Base-by-base conservation (phyloP, 2,888 invertebrate genomes). In the Drosophila atripex region DNA sequence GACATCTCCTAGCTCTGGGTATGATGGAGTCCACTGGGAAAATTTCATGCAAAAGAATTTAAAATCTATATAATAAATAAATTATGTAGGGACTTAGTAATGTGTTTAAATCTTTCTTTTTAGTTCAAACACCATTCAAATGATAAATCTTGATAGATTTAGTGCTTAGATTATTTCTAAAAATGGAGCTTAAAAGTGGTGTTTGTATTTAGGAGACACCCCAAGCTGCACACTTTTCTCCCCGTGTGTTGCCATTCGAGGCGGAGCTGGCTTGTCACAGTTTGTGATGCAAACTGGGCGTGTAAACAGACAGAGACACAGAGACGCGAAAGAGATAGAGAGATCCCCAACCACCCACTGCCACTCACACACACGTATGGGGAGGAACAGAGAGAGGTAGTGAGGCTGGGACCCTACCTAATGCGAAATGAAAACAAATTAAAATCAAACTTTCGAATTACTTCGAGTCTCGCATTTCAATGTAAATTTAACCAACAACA, bases 391-490 rank as follows among this genome's bases (percentile, higher is more conserved):
- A n/a, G 46, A 2, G 45, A 51, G 35, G 46, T 32, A 50, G 51
- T 38, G 39, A 53, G 49, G 68, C 49, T 60, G 39, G 72, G 54
- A 61, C 58, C 58, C 71, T 78, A 84, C 89, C 85, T 88, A 88
- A 88, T 89, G 89, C 84, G 86, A 89, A 88, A 86, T 80, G 88
- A 88, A 89, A 88, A 88, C 88, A 89, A 89, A 88, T 88, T 88
- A 88, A 88, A 88, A 89, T 88, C 88, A 88, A 88, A 89, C 89
- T 88, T 88, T 85, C 88, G 79, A 88, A 89, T 86, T 88, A 86
- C 85, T 80, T 86, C 88, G 88, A 84, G 88, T 88, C 77, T 86
- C 80, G 88, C 88, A 88, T 88, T 88, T 85, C 85, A 85, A 85
- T 86, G 88, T 84, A 80, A 84, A 88, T 86, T 85, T 86, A 75